Conservation (phyloP, 2,113 vertebrate genomes). For the Caloenas nicobarica region DNA sequence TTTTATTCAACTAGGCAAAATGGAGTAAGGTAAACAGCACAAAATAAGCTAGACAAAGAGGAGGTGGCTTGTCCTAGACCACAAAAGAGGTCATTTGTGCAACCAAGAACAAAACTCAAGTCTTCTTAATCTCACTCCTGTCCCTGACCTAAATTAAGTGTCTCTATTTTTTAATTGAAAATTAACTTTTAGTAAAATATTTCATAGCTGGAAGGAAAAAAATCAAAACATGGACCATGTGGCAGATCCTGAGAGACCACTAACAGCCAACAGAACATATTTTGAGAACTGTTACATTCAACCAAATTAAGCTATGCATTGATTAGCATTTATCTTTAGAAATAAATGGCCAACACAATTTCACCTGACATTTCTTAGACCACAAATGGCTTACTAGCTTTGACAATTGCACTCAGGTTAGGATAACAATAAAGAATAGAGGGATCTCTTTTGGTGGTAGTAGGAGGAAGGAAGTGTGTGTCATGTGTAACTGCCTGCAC, state of each 20-base stretch:
- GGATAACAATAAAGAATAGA: background rate
- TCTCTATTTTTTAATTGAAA: constrained; percentile 20
- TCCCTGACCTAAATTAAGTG: background rate
- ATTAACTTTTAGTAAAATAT: background rate
- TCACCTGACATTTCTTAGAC: background rate
- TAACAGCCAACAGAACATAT: background rate
- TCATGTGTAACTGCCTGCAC: background rate
- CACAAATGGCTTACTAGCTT: background rate
- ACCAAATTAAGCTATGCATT: background rate
- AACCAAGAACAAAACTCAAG: background rate
- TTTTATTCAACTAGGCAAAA: background rate
- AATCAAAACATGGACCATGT: background rate
- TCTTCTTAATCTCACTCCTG: background rate
- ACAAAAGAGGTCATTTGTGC: background rate
- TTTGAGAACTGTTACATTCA: background rate
- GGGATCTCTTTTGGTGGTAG: background rate
- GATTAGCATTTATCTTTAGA: background rate
- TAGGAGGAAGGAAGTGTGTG: background rate
- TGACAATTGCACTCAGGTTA: background rate
- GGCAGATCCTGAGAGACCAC: background rate
- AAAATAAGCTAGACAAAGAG: background rate
- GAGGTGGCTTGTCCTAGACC: background rate
- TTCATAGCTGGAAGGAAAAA: background rate
- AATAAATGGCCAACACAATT: background rate
- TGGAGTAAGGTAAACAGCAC: background rate